phyloP scores from a whole-genome alignment of 2,888 invertebrate genomes.

The Epicampocera succincta region DNA sequence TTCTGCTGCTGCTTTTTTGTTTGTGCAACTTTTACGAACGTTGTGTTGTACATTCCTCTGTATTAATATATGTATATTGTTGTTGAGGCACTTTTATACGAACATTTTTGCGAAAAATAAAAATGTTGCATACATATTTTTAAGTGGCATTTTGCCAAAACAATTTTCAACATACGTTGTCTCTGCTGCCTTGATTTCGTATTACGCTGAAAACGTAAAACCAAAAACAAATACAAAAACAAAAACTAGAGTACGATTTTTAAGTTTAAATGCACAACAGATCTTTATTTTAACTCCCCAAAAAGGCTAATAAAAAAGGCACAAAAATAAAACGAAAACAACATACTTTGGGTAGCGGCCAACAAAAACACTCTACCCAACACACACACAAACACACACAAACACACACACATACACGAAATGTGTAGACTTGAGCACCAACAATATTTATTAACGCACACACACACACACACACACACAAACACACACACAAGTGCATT shows the following conservation, averaged over 20 bases:
- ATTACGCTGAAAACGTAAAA: constrained; percentile 17
- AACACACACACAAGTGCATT: background rate
- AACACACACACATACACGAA: background rate
- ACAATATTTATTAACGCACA: constrained; percentile 6
- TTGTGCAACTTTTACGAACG: constrained; percentile 56
- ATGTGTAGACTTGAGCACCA: no score
- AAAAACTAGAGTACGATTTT: constrained; percentile 39
- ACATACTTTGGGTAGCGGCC: constrained; percentile 64
- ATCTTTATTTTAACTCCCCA: constrained; percentile 45
- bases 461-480: background rate
- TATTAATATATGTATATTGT: constrained; percentile 48
- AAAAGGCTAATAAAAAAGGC: constrained; percentile 67
- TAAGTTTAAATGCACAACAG: constrained; percentile 56
- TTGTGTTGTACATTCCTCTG: constrained; percentile 19
- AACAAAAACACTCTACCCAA: constrained; percentile 45
- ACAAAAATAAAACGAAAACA: constrained; percentile 42
- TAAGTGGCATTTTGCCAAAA: constrained; percentile 69
- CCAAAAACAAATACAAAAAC: no score
- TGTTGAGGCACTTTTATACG: constrained; percentile 39
- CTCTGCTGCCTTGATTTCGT: constrained; percentile 57
- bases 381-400: background rate
- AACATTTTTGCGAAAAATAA: constrained; percentile 16
- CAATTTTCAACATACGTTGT: constrained; percentile 65
- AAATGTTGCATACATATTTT: constrained; percentile 36
- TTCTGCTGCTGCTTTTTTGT: constrained; percentile 10